phyloP scores from a whole-genome alignment of 1,140 invertebrate species.

The Zaprionus vittiger region DNA sequence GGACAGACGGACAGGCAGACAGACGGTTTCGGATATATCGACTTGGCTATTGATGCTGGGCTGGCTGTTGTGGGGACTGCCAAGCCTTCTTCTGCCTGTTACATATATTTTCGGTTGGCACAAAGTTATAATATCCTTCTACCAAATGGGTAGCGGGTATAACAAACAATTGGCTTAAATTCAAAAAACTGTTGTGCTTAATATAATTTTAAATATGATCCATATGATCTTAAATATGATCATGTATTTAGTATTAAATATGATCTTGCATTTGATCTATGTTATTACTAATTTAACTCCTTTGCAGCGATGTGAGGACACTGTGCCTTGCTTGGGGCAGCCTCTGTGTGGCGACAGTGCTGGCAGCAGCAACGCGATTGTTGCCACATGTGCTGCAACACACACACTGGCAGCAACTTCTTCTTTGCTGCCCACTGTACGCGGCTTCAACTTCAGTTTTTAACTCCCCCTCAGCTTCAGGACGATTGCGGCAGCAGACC shows the following conservation, averaged over 20 bases:
- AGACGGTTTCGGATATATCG: too few relatives aligned
- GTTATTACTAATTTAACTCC: neutral
- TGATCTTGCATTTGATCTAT: neutral
- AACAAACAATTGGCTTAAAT: too few relatives aligned
- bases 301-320: neutral
- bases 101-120: too few relatives aligned
- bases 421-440: neutral
- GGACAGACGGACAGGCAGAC: too few relatives aligned
- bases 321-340: slow-evolving; percentile 31
- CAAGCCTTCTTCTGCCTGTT: too few relatives aligned
- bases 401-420: neutral
- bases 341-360: slow-evolving; percentile 11
- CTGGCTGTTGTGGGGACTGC: too few relatives aligned
- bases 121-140: too few relatives aligned
- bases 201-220: neutral
- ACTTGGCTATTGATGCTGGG: too few relatives aligned
- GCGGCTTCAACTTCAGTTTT: slow-evolving; percentile 18
- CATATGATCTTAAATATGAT: too few relatives aligned
- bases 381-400: slow-evolving; percentile 39
- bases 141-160: too few relatives aligned
- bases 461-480: slow-evolving; percentile 8
- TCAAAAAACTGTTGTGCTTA: too few relatives aligned
- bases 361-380: slow-evolving; percentile 5
- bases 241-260: neutral
- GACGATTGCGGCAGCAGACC: slow-evolving; percentile 37